A percentile compares a stretch with the other conserved stretches of the same genome.
Evolutionary conservation across 2,797 vertebrate genomes (phyloP).

Genomic region (Eupleurogrammus muticus): DNA sequence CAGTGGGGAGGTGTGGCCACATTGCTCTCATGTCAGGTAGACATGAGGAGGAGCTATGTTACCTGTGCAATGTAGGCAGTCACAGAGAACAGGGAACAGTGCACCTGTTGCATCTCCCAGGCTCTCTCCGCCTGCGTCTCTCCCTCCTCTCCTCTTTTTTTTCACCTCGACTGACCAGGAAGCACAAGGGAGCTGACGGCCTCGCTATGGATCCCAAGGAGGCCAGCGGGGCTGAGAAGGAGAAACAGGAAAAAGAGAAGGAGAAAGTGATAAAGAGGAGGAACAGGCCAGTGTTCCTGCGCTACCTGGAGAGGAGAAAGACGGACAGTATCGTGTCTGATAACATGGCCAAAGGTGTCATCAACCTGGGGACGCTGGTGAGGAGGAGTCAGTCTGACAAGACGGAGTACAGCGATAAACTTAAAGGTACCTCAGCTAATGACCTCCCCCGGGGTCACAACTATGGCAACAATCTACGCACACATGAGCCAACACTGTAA

Average conservation of each 20-base stretch:
- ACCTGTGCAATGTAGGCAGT: constrained; percentile 83
- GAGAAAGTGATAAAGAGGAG: constrained; percentile 83
- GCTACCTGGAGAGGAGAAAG: constrained; percentile 93
- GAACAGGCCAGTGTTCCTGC: constrained; percentile 88
- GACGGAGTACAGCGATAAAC: constrained; percentile 94
- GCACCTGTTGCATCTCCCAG: constrained; percentile 83
- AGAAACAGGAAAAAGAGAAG: constrained; percentile 84
- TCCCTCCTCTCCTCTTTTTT: constrained; percentile 42
- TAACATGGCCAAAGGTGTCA: constrained; percentile 81
- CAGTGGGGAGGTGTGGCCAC: constrained; percentile 77
- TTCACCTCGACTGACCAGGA: constrained; percentile 38
- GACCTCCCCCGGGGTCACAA: constrained; percentile 65
- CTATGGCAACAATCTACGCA: constrained; percentile 73
- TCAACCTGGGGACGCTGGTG: constrained; percentile 87
- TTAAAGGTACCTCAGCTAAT: constrained; percentile 91
- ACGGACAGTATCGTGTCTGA: constrained; percentile 92
- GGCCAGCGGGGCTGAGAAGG: constrained; percentile 66
- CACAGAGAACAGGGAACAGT: constrained; percentile 79
- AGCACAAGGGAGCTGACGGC: constrained; percentile 48
- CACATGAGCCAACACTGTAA: constrained; percentile 25
- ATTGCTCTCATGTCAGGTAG: constrained; percentile 80
- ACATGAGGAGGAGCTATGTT: constrained; percentile 84
- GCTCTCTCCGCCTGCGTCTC: constrained; percentile 54
- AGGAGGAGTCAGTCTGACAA: constrained; percentile 97
- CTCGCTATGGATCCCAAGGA: constrained; percentile 85